Conservation (phyloP, 2,888 invertebrate species). For the Cataglyphis rosenhaueri region DNA sequence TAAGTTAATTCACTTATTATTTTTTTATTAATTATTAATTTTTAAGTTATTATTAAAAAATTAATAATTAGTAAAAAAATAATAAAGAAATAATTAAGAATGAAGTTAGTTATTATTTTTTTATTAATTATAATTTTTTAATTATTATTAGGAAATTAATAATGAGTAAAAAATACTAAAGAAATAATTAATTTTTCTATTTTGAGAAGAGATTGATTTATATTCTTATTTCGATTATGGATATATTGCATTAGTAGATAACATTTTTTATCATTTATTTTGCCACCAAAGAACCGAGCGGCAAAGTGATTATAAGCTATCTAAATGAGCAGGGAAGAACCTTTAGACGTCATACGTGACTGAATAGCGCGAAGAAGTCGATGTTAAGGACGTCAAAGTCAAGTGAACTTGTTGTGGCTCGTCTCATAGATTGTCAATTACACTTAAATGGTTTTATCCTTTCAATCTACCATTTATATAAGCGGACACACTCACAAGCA, state of each 20-base stretch:
- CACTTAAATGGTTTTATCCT: conserved; percentile 65
- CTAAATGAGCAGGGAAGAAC: conserved; percentile 48
- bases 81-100: not conserved
- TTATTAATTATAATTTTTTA: no score
- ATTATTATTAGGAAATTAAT: no score
- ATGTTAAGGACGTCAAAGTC: conserved; percentile 47
- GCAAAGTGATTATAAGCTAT: conserved; percentile 46
- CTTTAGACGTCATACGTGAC: conserved; percentile 46
- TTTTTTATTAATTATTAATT: no score
- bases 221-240: not conserved
- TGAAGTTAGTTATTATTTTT: no score
- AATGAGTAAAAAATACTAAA: no score
- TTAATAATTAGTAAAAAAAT: no score
- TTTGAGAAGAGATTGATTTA: not conserved
- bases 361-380: conserved; percentile 35
- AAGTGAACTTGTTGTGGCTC: conserved; percentile 60
- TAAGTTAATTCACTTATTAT: no score
- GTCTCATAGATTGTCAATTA: conserved; percentile 75
- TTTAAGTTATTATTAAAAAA: no score
- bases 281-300: conserved; percentile 3
- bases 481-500: not conserved
- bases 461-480: conserved; percentile 47
- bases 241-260: conserved; percentile 8
- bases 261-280: conserved; percentile 13
- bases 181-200: not conserved